Evolutionary conservation across 30 jellyfish, hydroid and myxozoan genomes (phyloP), one percentile per base, ranked within the genome.

Genomic region (Cassiopea xamachana): DNA sequence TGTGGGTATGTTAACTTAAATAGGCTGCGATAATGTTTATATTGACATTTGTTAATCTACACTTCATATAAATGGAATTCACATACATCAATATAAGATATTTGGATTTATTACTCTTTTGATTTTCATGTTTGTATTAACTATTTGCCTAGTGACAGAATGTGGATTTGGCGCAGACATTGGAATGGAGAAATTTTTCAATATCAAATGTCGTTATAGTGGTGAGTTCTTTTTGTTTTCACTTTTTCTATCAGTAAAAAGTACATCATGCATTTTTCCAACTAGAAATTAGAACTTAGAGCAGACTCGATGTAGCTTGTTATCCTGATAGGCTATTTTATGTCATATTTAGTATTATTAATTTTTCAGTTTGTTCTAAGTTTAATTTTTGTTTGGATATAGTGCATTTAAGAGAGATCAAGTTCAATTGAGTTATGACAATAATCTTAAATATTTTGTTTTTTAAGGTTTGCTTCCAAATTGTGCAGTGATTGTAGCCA

Each of bases 111-210:
- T 55, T 55, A 10, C 7, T 55, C 64, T 10, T 55, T 55, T 55
- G 12, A 10, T 10, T 55, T 10, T 6, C 12, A 55, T 10, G 12
- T 3, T 3, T 55, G 0, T 10, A 55, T 10, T 3, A 3, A 55
- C 12, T 55, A 3, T 55, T 55, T 55, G 43, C 0, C 75, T 76
- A 91, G 99, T 95, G 55, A 95, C 99, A 81, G 99, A 95, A 84
- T 88, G 97, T 91, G 99, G 99, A 39, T 95, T 95, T 87, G 99
- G 99, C 76, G 99, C 99, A 27, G 99, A 95, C 60, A 91, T 95
- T 55, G 99, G 99, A 10, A 91, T 91, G 98, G 99, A 95, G 85
- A 95, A 95, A 84, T 95, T 95, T 84, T 95, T 95, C 93, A 91
- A 95, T 85, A 95, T 95, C 75, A 95, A 95, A 80, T 94, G 98